A percentile compares a stretch with the other conserved stretches of the same genome.
Conservation (phyloP, 2,113 vertebrate species). For the Serilophus lunatus region DNA sequence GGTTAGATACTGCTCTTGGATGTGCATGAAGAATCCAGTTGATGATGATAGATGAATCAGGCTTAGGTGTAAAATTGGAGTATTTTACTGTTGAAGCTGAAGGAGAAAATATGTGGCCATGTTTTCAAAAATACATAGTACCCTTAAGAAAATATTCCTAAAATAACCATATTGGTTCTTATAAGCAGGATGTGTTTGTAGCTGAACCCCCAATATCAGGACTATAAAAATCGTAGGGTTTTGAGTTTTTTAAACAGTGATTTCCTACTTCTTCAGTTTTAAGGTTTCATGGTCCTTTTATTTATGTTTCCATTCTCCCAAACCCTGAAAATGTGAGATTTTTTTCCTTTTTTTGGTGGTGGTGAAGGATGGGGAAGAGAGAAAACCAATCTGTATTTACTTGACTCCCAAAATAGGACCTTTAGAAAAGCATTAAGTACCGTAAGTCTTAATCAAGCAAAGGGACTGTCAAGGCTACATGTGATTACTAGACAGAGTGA, state of each 20-base stretch:
- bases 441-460: neutral
- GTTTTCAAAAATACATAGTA: neutral
- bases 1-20: neutral
- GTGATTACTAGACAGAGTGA: neutral
- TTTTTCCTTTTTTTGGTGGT: neutral
- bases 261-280: neutral
- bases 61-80: neutral
- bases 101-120: neutral
- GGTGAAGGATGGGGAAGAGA: neutral
- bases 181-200: neutral
- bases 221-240: neutral
- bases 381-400: neutral
- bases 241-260: neutral
- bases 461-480: neutral
- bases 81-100: neutral
- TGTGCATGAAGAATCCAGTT: neutral
- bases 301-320: neutral
- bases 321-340: neutral
- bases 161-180: neutral
- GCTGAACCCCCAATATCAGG: neutral
- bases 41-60: constrained; percentile 13
- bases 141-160: neutral
- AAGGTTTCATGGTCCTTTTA: neutral
- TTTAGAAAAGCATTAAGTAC: neutral
- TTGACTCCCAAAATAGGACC: neutral